Percentiles rank a stretch among this genome's conserved stretches.
Evolutionary conservation across 1,140 invertebrate species (phyloP).

Genomic region (Meloidogyne chitwoodi): DNA sequence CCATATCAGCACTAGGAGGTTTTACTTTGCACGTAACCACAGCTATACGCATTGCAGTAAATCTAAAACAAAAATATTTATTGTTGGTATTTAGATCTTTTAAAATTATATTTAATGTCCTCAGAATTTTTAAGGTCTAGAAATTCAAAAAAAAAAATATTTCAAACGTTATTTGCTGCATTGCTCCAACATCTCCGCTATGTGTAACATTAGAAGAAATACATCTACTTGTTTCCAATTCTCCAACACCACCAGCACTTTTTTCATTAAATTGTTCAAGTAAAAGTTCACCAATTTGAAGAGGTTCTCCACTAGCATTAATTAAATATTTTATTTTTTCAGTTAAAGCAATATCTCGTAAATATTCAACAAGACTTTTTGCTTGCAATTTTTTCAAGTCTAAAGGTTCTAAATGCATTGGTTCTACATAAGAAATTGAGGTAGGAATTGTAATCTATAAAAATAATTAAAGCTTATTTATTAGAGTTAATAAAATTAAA

Average conservation of each 20-base stretch:
- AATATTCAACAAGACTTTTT: constrained; percentile 41
- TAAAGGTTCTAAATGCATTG: constrained; percentile 56
- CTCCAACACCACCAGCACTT: constrained; percentile 26
- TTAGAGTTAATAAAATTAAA: no score
- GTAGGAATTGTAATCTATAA: constrained; percentile 1
- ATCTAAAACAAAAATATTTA: constrained; percentile 18
- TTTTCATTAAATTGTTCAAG: constrained; percentile 37
- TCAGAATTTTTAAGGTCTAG: not conserved
- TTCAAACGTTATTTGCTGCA: constrained; percentile 53
- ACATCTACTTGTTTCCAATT: constrained; percentile 44
- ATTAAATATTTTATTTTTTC: constrained; percentile 58
- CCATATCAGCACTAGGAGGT: constrained; percentile 52
- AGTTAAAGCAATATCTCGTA: constrained; percentile 43
- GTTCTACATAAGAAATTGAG: constrained; percentile 28
- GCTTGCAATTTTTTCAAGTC: constrained; percentile 54
- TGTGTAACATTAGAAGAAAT: constrained; percentile 60
- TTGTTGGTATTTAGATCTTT: no score
- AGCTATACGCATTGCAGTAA: constrained; percentile 59
- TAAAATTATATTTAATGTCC: no score
- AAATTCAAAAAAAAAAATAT: not conserved
- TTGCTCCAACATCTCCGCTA: constrained; percentile 55
- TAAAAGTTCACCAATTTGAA: constrained; percentile 49
- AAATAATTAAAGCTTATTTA: no score
- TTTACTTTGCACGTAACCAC: constrained; percentile 60
- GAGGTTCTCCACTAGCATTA: constrained; percentile 44